Base-by-base conservation (phyloP, 2,888 invertebrate species). In the Pilophorus perplexus region DNA sequence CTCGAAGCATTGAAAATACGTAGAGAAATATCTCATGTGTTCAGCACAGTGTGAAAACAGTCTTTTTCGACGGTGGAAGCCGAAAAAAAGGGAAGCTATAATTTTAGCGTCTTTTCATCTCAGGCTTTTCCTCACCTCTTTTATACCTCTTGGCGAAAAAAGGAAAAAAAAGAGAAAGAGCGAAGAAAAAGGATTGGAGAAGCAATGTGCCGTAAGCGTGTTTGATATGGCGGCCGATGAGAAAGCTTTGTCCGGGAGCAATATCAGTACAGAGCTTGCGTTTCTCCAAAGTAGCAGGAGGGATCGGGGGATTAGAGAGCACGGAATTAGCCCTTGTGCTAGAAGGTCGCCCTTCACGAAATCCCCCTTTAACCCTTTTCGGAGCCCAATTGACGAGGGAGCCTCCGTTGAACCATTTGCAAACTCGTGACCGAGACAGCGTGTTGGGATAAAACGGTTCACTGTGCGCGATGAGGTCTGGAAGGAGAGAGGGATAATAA, bases 31-130 rank as follows among this genome's bases (percentile, higher is more conserved):
- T 16, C 52, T 52, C 28, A 28, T 25, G 50, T 16, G 52, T 52
- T 52, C 52, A 52, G 16, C 52, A 6, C 28, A 16, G 28, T 28
- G 28, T 52, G 28, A 28, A 52, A 52, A 27, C 6, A 12, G 16
- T 14, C 14, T 25, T 52, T 52, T 25, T 27, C 25, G 23, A 52
- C 10, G 27, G 18, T 28, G 28, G 14, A 27, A 52, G 27, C 2
- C 52, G n/a, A 3, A 52, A 28, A 52, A 52, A 28, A 33, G 50
- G 28, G 23, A 48, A 52, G 52, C 27, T 52, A 52, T 52, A 52
- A 52, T 52, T 50, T 28, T 25, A 52, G 28, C 52, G 28, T 52
- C 52, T 52, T 50, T 52, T 52, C 52, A 52, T 52, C 52, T 52
- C 52, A 10, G 18, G 23, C 52, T 27, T 28, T 23, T 28, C 3